Conservation (phyloP, 2,113 vertebrate species). For the Paramormyrops kingsleyae region DNA sequence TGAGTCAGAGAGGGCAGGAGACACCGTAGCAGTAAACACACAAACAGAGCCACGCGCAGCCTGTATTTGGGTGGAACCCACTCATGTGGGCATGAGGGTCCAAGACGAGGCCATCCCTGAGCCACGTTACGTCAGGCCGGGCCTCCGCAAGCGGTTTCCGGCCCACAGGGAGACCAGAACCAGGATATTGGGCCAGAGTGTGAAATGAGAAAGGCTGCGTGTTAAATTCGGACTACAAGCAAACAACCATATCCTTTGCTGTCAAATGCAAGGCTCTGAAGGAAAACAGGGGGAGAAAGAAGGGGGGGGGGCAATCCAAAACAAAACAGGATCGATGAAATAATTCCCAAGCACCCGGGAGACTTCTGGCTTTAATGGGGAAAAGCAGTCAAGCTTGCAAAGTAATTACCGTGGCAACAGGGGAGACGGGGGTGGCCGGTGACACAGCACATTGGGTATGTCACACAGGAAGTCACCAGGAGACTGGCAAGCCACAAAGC, state of each 20-base stretch:
- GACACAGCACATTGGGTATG: conserved; percentile 25
- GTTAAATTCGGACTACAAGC: not conserved
- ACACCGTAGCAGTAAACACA: not conserved
- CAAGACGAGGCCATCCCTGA: not conserved
- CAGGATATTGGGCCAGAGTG: not conserved
- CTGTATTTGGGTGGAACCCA: not conserved
- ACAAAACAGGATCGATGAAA: conserved; percentile 24
- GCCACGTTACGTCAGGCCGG: not conserved
- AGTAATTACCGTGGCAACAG: conserved; percentile 32
- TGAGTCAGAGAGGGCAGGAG: not conserved
- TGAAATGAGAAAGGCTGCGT: not conserved
- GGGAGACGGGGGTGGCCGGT: conserved; percentile 5
- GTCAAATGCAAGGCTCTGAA: not conserved
- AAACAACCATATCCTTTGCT: not conserved
- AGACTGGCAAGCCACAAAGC: conserved; percentile 10
- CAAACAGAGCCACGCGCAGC: not conserved
- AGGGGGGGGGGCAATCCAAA: not conserved
- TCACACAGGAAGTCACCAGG: conserved; percentile 24
- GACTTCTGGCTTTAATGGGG: conserved; percentile 28
- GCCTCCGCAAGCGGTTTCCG: not conserved
- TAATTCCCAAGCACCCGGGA: conserved; percentile 24
- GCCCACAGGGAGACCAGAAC: not conserved
- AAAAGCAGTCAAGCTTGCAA: conserved; percentile 36
- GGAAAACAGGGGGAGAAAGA: not conserved
- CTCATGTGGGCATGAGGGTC: not conserved